These are phyloP conservation scores for Sitta carolinensis DNA, from an alignment of 2,797 vertebrate species.

Conservation along the genomic window DNA sequence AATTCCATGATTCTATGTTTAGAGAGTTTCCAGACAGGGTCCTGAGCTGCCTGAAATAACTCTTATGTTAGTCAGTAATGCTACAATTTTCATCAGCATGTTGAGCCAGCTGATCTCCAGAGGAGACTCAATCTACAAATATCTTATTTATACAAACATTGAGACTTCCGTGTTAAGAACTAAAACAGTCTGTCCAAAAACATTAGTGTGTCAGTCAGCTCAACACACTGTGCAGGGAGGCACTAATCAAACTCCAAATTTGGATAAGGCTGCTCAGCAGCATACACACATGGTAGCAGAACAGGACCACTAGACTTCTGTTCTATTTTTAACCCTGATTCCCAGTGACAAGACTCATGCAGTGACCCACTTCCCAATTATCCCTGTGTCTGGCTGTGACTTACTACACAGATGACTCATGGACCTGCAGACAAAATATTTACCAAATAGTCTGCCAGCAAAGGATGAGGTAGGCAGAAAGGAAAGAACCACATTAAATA, in stretches of 20 bases:
- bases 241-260: background rate
- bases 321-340: background rate
- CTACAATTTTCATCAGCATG: background rate
- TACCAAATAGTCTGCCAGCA: background rate
- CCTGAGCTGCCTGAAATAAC: background rate
- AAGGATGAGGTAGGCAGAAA: constrained; percentile 33
- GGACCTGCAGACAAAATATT: constrained; percentile 48
- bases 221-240: background rate
- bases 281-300: background rate
- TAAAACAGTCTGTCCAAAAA: background rate
- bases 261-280: background rate
- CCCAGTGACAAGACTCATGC: background rate
- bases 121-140: background rate
- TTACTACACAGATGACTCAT: background rate
- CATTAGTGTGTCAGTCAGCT: background rate
- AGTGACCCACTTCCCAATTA: constrained; percentile 15
- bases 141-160: background rate
- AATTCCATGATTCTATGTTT: background rate
- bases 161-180: background rate
- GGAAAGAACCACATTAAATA: background rate
- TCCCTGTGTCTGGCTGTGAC: background rate
- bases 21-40: background rate
- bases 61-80: background rate
- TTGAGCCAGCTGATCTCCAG: background rate
- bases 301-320: background rate